Evolutionary conservation across 1,140 invertebrate genomes (phyloP).

Genomic region (Himalopsyche phryganea): DNA sequence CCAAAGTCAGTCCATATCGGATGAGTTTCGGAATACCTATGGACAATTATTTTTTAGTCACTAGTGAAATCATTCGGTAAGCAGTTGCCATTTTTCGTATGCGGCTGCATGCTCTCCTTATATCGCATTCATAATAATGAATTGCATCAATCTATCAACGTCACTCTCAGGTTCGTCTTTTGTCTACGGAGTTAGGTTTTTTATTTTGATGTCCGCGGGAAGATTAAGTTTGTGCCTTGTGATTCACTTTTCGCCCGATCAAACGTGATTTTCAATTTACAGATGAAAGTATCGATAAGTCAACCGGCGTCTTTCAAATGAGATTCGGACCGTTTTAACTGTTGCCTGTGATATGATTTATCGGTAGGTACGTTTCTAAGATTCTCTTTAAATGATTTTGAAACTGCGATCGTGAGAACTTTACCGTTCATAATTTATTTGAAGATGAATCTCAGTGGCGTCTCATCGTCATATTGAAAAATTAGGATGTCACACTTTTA

Average conservation of each 20-base stretch:
- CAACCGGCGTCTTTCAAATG: conserved; percentile 21
- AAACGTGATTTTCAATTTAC: conserved; percentile 28
- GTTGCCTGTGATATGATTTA: conserved; percentile 25
- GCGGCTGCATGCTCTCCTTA: background rate
- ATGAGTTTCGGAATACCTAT: no score
- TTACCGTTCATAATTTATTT: no score
- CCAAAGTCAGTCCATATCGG: no score
- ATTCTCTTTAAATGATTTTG: conserved; percentile 18
- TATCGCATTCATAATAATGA: conserved; percentile 22
- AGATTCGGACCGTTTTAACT: conserved; percentile 24
- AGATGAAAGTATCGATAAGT: conserved; percentile 32
- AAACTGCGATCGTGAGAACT: conserved; percentile 25
- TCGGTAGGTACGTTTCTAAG: conserved; percentile 7
- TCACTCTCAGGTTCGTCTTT: conserved; percentile 9
- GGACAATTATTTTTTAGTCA: no score
- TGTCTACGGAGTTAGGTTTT: no score
- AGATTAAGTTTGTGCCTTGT: conserved; percentile 8
- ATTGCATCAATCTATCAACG: conserved; percentile 23
- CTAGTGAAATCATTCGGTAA: no score
- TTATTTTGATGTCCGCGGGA: conserved; percentile 3
- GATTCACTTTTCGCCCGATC: conserved; percentile 8
- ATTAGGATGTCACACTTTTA: no score
- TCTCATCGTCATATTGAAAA: no score
- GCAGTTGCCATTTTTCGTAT: no score
- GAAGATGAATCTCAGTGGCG: background rate